Conservation (phyloP, 1,140 invertebrate genomes). For the Drosophila parabipectinata region DNA sequence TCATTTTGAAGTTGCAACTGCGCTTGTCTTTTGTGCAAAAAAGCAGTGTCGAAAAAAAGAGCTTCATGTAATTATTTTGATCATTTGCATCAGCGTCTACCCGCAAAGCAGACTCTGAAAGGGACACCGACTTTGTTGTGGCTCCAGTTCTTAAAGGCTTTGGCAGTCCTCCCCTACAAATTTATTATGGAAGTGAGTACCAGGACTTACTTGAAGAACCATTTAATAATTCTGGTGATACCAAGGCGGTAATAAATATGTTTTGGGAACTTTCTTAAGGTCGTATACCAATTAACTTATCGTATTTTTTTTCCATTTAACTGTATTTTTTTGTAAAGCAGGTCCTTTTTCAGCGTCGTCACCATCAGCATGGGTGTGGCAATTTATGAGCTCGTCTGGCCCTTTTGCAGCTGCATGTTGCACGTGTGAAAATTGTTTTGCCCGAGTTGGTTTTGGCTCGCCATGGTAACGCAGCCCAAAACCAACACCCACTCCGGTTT, state of each 20-base stretch:
- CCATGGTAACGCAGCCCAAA: slow-evolving; percentile 27
- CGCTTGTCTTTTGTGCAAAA: slow-evolving; percentile 67
- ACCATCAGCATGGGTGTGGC: slow-evolving; percentile 19
- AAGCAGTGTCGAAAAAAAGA: slow-evolving; percentile 31
- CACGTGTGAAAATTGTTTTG: slow-evolving; percentile 63
- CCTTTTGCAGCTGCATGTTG: slow-evolving; percentile 55
- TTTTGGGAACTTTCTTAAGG: too few species aligned
- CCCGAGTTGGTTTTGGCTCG: slow-evolving; percentile 42
- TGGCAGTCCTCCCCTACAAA: slow-evolving; percentile 5
- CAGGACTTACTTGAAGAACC: neutral
- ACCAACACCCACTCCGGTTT: neutral
- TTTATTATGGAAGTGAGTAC: neutral
- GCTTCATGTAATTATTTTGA: slow-evolving; percentile 82
- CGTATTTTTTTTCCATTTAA: neutral
- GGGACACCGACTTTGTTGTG: slow-evolving; percentile 51
- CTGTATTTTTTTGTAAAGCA: neutral
- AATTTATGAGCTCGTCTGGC: slow-evolving; percentile 64
- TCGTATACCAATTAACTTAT: neutral
- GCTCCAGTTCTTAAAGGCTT: slow-evolving; percentile 34
- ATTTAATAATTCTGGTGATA: too few species aligned
- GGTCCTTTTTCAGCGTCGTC: neutral
- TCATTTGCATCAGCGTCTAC: slow-evolving; percentile 72
- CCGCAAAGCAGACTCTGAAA: slow-evolving; percentile 36
- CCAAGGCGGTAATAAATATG: too few species aligned
- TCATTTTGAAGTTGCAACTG: slow-evolving; percentile 80